Base-by-base conservation (phyloP, 2,888 invertebrate species). In the Julus scanicus region DNA sequence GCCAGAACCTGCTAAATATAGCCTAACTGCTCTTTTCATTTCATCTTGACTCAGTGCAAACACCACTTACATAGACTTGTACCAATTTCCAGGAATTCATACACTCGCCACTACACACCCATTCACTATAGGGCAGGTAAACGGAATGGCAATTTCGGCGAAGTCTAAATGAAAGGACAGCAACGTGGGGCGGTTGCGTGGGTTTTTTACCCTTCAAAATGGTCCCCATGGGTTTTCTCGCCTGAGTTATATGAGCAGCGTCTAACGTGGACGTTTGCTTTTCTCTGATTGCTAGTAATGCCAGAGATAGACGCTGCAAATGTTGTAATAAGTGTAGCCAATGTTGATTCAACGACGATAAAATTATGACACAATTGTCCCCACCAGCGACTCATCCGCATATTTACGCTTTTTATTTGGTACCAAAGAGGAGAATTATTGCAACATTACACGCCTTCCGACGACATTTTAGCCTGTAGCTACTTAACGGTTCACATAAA, bases 241-340 rank as follows among this genome's bases (percentile, higher is more conserved):
- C 85, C 85, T 85, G 11, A 85, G 40, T 49, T 85, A 85, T 85
- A 85, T 39, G 44, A 44, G 37, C 84, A 84, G 84, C 49, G 49
- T 85, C 44, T 85, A 85, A 49, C n/a, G 85, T 44, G 49, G 85
- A 85, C 49, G 85, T 85, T 48, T 85, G 85, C 85, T 85, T 85
- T 85, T 85, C 85, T 85, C 85, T 85, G 85, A 85, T 85, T 85
- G 85, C 85, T 13, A 44, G 85, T 85, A 85, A 85, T 85, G 85
- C 29, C 48, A 49, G 17, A 85, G 40, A 85, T 17, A 44, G 49
- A 85, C 80, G 37, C 85, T 44, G 85, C 85, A 85, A 85, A 85
- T 44, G 44, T 49, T 44, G 17, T 85, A 85, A 85, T 85, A 85
- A 85, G 85, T 44, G 85, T 11, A 29, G 85, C 49, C 85, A 20